These are phyloP conservation scores for Gymnogyps californianus DNA, from an alignment of 2,113 vertebrate genomes.

Conservation along the genomic window DNA sequence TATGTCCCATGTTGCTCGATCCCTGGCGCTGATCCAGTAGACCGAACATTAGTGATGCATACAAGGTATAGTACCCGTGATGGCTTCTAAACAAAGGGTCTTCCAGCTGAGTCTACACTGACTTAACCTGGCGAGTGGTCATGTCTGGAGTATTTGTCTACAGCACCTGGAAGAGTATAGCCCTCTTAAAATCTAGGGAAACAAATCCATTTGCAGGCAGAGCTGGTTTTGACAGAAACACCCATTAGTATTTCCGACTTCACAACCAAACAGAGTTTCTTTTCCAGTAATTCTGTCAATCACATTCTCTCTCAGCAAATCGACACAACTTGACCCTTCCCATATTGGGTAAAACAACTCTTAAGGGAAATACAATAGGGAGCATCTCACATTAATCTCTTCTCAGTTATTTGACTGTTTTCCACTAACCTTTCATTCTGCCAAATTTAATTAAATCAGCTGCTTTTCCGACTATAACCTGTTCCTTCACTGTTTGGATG, in stretches of 20 bases:
- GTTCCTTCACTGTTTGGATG: not conserved
- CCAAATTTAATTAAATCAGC: conserved; percentile 57
- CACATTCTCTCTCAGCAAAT: conserved; percentile 1
- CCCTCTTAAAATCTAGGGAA: not conserved
- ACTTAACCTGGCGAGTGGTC: not conserved
- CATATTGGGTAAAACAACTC: not conserved
- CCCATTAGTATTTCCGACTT: not conserved
- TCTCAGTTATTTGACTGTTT: conserved; percentile 47
- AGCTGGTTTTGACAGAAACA: not conserved
- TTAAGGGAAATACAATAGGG: conserved; percentile 19
- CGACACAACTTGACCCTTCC: not conserved
- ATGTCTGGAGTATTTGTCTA: not conserved
- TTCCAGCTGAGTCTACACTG: not conserved
- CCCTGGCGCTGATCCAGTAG: accelerated
- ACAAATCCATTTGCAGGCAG: not conserved
- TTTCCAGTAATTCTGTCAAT: conserved; percentile 14
- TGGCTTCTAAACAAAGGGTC: not conserved
- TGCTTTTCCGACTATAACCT: not conserved
- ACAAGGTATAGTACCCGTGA: accelerated
- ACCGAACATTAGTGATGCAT: no score
- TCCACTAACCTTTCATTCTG: conserved; percentile 56
- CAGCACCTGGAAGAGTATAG: not conserved
- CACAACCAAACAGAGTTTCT: not conserved
- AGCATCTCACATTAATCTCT: conserved; percentile 34
- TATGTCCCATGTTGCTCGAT: no score